These are phyloP conservation scores for Ophraella communa DNA, from an alignment of 2,888 invertebrate species.

Conservation along the genomic window DNA sequence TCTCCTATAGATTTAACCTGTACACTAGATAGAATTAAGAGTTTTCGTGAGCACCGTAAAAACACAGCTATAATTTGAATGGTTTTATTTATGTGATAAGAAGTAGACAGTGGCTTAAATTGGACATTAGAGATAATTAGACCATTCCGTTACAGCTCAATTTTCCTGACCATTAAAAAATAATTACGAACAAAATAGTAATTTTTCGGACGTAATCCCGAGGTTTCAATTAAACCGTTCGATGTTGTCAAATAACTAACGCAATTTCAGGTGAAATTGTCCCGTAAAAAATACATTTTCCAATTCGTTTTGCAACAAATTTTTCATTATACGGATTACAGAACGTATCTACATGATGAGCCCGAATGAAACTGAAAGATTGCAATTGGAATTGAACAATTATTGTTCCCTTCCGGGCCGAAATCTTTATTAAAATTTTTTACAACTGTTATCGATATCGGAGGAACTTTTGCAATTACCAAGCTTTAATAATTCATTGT, in stretches of 20 bases:
- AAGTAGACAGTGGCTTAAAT: too few species aligned
- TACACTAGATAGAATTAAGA: too few species aligned
- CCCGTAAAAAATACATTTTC: conserved; percentile 29
- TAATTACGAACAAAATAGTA: too few species aligned
- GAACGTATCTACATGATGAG: conserved; percentile 50
- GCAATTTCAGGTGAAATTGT: not conserved
- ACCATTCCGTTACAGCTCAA: too few species aligned
- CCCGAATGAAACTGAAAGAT: conserved; percentile 55
- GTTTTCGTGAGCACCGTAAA: too few species aligned
- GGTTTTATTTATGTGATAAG: too few species aligned
- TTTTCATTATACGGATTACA: conserved; percentile 45
- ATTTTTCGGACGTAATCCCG: too few species aligned
- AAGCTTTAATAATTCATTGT: conserved; percentile 19
- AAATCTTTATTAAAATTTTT: conserved; percentile 13
- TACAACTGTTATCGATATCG: conserved; percentile 6
- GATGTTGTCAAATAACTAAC: not conserved
- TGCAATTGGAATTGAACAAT: not conserved
- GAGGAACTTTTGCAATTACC: conserved; percentile 20
- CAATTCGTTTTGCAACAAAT: conserved; percentile 51
- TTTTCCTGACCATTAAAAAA: too few species aligned
- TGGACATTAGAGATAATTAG: too few species aligned
- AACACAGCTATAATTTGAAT: too few species aligned
- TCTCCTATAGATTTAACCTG: too few species aligned
- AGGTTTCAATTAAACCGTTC: not conserved
- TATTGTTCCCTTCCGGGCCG: not conserved